Evolutionary conservation across 2,888 invertebrate species (phyloP), one percentile per base, ranked within the genome.

Genomic region (Plebejus melissa): DNA sequence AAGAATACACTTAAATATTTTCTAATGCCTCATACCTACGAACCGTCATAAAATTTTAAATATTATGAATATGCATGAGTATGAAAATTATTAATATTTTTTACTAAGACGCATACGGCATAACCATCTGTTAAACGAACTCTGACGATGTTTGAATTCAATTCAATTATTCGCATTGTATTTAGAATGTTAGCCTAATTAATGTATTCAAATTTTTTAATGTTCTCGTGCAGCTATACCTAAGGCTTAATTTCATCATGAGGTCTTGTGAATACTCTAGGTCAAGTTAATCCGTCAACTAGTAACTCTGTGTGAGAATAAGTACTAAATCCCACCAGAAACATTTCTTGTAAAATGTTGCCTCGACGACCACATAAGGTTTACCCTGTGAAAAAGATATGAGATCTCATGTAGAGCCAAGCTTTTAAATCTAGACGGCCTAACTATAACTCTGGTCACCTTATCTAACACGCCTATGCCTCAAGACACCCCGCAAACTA

Each of bases 1-100:
- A 41, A 72, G 72, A 50, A 72, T 50, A 16, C 50, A 50, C 28
- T 32, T 72, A 54, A 32, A 72, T 50, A 72, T 72, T 72, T 72
- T 72, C 72, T 72, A 54, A 54, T 72, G 13, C 22, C 46, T 13
- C 46, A 50, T 72, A 54, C 32, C 16, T 32, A 54, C 54, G 16
- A 54, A 54, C 32, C 22, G 9, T 28, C 22, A 70, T 70, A 70
- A 69, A 38, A 69, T 38, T 41, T 32, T 2, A 28, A n/a, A 70
- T 60, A 60, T 32, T 32, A 22, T 71, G 11, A 71, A 71, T 46
- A 71, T 71, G 41, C 16, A 72, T 72, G 72, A 72, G 50, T 50
- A 28, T 72, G 28, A 32, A 72, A 32, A 50, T 72, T 16, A 71
- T 71, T 36, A 32, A 46, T 46, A 46, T 28, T 72, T 54, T 50